phyloP scores from a whole-genome alignment of 1,140 invertebrate genomes.

The Drosophila athabasca region DNA sequence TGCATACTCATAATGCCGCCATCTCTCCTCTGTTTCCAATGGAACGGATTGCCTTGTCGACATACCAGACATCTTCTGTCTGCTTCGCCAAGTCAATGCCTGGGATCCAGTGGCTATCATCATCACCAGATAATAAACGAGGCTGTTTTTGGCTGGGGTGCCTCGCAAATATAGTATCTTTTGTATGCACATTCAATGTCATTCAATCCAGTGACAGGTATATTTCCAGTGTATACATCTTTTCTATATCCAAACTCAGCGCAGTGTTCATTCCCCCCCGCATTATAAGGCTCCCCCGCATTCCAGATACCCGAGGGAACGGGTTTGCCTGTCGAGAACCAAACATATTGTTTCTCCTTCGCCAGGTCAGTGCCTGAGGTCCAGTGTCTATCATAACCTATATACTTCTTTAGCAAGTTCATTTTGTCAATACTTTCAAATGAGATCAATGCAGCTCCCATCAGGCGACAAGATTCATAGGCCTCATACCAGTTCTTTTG shows the following conservation, averaged over 20 bases:
- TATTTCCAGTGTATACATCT: too few relatives aligned
- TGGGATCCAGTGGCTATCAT: too few relatives aligned
- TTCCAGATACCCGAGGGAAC: conserved; percentile 11
- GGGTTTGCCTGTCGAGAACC: conserved; percentile 10
- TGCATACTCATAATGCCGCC: too few relatives aligned
- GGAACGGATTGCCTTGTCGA: too few relatives aligned
- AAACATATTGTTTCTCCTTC: conserved; percentile 10
- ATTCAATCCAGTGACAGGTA: too few relatives aligned
- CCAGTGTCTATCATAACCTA: neutral
- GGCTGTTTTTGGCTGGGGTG: too few relatives aligned
- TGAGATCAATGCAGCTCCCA: conserved; percentile 14
- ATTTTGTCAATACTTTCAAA: conserved; percentile 14
- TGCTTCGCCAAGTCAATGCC: too few relatives aligned
- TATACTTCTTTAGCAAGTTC: neutral
- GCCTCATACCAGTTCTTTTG: conserved; percentile 25
- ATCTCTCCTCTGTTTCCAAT: too few relatives aligned
- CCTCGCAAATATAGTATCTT: too few relatives aligned
- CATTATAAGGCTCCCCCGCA: conserved; percentile 17
- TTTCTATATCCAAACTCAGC: neutral
- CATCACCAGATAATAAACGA: too few relatives aligned
- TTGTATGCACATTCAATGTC: too few relatives aligned
- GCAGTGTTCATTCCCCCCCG: conserved; percentile 5
- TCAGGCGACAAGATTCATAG: conserved; percentile 4
- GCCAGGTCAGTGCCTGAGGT: conserved; percentile 24
- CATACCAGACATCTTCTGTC: too few relatives aligned